Percentiles rank a stretch among this genome's conserved stretches.
Evolutionary conservation across 2,113 vertebrate genomes (phyloP).

Genomic region (Urocolius indicus): DNA sequence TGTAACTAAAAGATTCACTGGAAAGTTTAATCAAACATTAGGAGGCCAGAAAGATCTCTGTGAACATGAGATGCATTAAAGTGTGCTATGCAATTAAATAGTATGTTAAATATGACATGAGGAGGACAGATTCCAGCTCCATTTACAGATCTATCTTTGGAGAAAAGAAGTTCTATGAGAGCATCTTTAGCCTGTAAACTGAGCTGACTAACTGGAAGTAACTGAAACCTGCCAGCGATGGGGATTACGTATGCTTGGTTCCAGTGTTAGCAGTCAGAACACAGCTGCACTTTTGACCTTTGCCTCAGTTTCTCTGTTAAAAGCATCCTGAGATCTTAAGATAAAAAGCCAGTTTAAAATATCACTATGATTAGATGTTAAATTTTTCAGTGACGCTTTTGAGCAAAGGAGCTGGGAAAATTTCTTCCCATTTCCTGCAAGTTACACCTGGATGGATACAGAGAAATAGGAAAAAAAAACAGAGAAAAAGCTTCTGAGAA

Average conservation of each 20-base stretch:
- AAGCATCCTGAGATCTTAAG: neutral
- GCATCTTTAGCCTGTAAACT: neutral
- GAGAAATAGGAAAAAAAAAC: slow-evolving; percentile 12
- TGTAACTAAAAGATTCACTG: neutral
- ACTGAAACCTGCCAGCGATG: accelerated
- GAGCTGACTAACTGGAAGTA: neutral
- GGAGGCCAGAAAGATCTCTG: neutral
- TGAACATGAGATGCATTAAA: neutral
- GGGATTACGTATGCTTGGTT: accelerated
- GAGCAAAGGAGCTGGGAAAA: neutral
- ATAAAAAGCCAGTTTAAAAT: neutral
- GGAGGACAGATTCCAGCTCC: neutral
- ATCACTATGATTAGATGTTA: neutral
- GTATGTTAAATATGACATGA: neutral
- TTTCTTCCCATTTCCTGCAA: neutral
- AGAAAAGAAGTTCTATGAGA: neutral
- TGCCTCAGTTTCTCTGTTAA: slow-evolving; percentile 27
- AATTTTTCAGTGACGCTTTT: neutral
- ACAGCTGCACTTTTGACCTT: neutral
- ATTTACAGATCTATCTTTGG: neutral
- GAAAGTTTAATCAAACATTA: slow-evolving; percentile 3
- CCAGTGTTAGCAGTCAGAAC: neutral
- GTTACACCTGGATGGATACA: neutral
- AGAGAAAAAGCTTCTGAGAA: slow-evolving; percentile 5
- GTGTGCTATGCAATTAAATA: neutral